Conservation (phyloP, 2,113 vertebrate species). For the Cepphus grylle region DNA sequence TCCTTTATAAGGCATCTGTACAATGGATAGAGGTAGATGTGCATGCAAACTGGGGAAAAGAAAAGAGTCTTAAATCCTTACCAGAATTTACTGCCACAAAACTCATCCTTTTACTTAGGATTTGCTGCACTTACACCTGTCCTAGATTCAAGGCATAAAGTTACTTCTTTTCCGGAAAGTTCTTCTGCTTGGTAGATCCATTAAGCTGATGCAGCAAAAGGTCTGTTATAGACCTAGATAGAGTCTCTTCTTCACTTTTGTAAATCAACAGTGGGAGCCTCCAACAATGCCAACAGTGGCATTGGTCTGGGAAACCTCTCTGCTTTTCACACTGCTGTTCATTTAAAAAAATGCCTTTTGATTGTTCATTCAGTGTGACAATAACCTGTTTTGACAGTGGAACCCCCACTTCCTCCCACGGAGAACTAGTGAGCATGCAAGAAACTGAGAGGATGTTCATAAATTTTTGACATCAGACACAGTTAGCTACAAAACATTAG, state of each 20-base stretch:
- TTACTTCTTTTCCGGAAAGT: not conserved
- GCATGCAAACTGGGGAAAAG: not conserved
- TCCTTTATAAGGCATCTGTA: not conserved
- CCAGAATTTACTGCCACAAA: not conserved
- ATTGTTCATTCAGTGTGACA: not conserved
- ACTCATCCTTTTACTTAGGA: not conserved
- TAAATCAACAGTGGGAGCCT: not conserved
- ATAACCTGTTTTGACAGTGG: not conserved
- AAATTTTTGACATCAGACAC: not conserved
- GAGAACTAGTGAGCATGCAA: not conserved
- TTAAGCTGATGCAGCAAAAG: not conserved
- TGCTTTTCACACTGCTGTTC: not conserved
- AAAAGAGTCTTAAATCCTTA: not conserved
- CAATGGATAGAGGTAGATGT: not conserved
- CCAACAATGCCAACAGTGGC: not conserved
- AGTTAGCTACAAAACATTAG: not conserved
- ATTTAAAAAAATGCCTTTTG: not conserved
- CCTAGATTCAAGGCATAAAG: not conserved
- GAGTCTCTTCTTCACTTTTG: not conserved
- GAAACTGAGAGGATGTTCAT: not conserved
- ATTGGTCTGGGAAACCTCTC: not conserved
- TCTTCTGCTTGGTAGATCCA: not conserved
- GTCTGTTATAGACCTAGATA: not conserved
- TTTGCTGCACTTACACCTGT: not conserved
- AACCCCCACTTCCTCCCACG: not conserved